Percentiles rank a stretch among this genome's conserved stretches.
These are phyloP conservation scores for Phrixothrix hirtus DNA, from an alignment of 2,888 invertebrate genomes.

Conservation along the genomic window DNA sequence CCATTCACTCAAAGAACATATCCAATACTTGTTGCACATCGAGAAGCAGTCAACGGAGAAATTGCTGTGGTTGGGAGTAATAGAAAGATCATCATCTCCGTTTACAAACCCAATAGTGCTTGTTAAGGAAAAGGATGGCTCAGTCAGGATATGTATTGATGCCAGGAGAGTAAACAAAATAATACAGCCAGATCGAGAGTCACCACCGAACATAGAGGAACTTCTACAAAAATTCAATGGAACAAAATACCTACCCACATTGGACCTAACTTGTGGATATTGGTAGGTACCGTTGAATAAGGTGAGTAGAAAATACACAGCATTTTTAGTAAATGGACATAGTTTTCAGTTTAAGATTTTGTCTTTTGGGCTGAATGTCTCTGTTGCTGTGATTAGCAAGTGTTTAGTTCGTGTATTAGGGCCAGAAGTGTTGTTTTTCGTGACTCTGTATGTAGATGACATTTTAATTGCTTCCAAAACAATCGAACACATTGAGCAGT, in stretches of 20 bases:
- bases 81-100: background rate
- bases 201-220: conserved; percentile 20
- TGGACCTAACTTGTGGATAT: conserved; percentile 36
- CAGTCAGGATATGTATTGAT: conserved; percentile 4
- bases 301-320: conserved; percentile 33
- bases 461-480: conserved; percentile 25
- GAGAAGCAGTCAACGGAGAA: conserved; percentile 3
- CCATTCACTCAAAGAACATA: conserved; percentile 1
- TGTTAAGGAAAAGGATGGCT: background rate
- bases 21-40: conserved; percentile 1
- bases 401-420: conserved; percentile 26
- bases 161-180: conserved; percentile 15
- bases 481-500: conserved; percentile 25
- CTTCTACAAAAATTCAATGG: too few relatives aligned
- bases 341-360: conserved; percentile 29
- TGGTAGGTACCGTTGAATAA: conserved; percentile 37
- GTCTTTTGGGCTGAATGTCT: conserved; percentile 27
- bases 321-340: conserved; percentile 33
- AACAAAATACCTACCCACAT: conserved; percentile 26
- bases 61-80: conserved; percentile 3
- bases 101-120: conserved; percentile 3
- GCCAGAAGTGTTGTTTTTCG: conserved; percentile 20
- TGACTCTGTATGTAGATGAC: conserved; percentile 26
- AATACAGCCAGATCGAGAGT: conserved; percentile 18
- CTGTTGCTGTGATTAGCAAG: conserved; percentile 25